Evolutionary conservation across 2,113 vertebrate species (phyloP).

Genomic region (Alosa alosa): DNA sequence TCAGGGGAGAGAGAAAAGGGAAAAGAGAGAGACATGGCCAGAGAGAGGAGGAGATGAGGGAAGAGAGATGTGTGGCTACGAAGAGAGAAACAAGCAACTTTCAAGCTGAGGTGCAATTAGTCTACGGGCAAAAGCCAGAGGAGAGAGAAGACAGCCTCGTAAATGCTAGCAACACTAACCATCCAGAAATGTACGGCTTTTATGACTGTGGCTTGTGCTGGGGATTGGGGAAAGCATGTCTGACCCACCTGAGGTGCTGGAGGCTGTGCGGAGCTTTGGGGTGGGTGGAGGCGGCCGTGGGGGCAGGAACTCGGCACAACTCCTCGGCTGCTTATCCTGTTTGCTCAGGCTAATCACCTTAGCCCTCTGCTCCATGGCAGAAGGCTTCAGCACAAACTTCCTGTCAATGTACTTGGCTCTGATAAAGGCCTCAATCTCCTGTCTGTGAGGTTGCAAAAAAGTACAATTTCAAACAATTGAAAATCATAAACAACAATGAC

Average conservation of each 20-base stretch:
- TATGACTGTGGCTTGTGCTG: background rate
- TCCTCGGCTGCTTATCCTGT: constrained; percentile 79
- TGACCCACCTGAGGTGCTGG: background rate
- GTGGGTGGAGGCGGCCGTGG: constrained; percentile 68
- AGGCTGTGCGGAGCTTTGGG: constrained; percentile 57
- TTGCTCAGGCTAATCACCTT: constrained; percentile 74
- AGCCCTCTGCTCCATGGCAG: constrained; percentile 71
- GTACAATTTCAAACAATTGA: too few relatives aligned
- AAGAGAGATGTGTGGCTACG: background rate
- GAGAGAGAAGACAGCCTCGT: background rate
- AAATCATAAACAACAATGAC: background rate
- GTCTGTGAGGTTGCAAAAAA: constrained; percentile 63
- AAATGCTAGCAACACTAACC: background rate
- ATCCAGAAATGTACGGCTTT: background rate
- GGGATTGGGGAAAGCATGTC: background rate
- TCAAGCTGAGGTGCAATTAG: constrained; percentile 5
- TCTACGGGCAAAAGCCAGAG: constrained; percentile 3
- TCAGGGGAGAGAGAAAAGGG: too few relatives aligned
- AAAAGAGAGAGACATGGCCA: constrained; percentile 55
- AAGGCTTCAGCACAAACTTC: constrained; percentile 72
- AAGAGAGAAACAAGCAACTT: constrained; percentile 2
- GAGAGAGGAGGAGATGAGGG: constrained; percentile 26
- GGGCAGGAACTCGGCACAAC: constrained; percentile 72
- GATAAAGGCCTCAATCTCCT: constrained; percentile 93
- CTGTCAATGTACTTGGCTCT: constrained; percentile 95